Conservation (phyloP, 2,797 vertebrate species). For the Varecia variegata region DNA sequence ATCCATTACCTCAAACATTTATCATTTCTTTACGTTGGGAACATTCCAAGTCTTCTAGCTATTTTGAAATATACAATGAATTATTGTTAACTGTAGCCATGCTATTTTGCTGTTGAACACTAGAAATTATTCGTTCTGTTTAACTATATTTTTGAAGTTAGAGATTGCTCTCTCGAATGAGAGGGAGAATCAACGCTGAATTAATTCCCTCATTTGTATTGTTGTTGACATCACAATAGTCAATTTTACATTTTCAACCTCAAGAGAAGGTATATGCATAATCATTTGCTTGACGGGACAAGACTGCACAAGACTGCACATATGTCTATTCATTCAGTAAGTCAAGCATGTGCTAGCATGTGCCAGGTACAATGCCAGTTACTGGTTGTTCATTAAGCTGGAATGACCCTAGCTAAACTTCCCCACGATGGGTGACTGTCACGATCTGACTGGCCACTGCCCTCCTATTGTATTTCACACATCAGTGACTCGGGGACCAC, state of each 20-base stretch:
- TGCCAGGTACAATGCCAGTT: not conserved
- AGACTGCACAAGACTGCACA: too few relatives aligned
- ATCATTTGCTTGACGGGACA: too few relatives aligned
- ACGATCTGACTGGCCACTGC: not conserved
- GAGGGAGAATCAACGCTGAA: not conserved
- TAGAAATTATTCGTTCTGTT: not conserved
- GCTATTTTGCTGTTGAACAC: not conserved
- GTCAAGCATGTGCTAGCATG: not conserved
- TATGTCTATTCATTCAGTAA: not conserved
- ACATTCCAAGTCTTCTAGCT: not conserved
- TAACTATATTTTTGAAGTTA: not conserved
- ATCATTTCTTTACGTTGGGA: not conserved
- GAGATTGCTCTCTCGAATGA: not conserved
- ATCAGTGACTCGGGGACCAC: not conserved
- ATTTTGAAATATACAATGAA: not conserved
- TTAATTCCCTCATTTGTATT: not conserved
- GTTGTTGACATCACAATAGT: not conserved
- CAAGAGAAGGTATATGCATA: not conserved
- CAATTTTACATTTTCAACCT: not conserved
- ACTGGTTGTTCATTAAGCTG: not conserved
- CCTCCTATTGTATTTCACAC: not conserved
- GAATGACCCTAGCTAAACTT: not conserved
- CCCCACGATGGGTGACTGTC: not conserved
- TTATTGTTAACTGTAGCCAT: not conserved
- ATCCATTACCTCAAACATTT: not conserved